These are phyloP conservation scores for Intellagama lesueurii DNA, from an alignment of 2,797 vertebrate species.

Conservation along the genomic window DNA sequence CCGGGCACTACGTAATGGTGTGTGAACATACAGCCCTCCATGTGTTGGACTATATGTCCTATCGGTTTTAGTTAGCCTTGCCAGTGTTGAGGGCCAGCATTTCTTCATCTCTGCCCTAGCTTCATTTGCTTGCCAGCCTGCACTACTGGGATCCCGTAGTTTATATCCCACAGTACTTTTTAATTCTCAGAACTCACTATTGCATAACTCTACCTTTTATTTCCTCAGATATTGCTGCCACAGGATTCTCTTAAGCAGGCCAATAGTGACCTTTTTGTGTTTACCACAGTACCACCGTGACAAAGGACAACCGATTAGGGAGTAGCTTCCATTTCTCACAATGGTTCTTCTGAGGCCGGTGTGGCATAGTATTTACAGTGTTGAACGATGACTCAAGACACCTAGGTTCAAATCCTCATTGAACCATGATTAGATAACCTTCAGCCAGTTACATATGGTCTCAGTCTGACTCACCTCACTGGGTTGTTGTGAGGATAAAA, in stretches of 20 bases:
- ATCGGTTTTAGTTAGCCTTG: background rate
- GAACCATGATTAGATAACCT: too few species aligned
- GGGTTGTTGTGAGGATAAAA: too few species aligned
- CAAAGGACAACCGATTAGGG: too few species aligned
- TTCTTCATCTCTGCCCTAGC: too few species aligned
- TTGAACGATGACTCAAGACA: too few species aligned
- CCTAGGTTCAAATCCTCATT: too few species aligned
- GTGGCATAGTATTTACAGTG: too few species aligned
- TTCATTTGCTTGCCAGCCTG: background rate
- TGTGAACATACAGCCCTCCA: background rate
- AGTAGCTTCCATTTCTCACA: background rate
- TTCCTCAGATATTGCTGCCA: background rate
- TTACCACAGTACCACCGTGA: background rate
- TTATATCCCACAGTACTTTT: background rate
- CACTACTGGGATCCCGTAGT: background rate
- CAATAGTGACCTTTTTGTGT: background rate
- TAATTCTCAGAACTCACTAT: background rate
- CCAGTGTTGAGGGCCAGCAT: background rate
- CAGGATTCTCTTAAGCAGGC: background rate
- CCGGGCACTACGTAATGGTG: background rate
- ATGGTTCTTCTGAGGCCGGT: too few species aligned
- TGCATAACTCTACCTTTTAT: background rate
- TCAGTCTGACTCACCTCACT: too few species aligned
- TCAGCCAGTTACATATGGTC: too few species aligned
- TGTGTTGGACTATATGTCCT: background rate